Conservation (phyloP, 2,113 vertebrate genomes). For the Rhinolophus ferrumequinum region DNA sequence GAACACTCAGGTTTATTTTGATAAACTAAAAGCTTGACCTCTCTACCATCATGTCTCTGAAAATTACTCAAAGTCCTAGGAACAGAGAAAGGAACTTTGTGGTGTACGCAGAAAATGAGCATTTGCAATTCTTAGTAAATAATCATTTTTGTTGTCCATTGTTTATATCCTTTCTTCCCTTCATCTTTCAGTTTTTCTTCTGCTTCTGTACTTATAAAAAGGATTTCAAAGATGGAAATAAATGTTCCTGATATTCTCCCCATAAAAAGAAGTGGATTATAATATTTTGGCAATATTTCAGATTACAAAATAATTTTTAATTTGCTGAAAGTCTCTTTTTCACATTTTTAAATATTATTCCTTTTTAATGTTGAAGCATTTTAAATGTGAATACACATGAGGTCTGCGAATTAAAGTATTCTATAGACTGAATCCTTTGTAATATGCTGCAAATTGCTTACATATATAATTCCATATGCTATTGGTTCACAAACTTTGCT, state of each 20-base stretch:
- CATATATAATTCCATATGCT: background rate
- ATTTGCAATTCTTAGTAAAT: constrained; percentile 74
- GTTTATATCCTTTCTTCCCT: constrained; percentile 62
- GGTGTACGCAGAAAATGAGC: constrained; percentile 66
- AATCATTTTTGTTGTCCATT: constrained; percentile 61
- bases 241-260: background rate
- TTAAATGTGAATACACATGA: background rate
- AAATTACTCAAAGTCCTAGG: constrained; percentile 56
- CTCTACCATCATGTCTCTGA: background rate
- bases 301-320: constrained; percentile 47
- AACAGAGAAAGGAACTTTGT: constrained; percentile 56
- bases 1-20: constrained; percentile 68
- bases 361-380: background rate
- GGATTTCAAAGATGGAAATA: constrained; percentile 64
- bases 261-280: background rate
- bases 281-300: constrained; percentile 37
- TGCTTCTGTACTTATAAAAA: constrained; percentile 63
- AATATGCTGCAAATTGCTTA: constrained; percentile 7
- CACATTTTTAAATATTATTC: background rate
- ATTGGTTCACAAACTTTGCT: background rate
- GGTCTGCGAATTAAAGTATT: background rate
- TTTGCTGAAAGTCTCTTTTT: constrained; percentile 16
- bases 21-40: constrained; percentile 66
- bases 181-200: constrained; percentile 48
- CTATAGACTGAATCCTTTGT: background rate